Evolutionary conservation across 2,888 invertebrate genomes (phyloP).

Genomic region (Cheilosia impressa): DNA sequence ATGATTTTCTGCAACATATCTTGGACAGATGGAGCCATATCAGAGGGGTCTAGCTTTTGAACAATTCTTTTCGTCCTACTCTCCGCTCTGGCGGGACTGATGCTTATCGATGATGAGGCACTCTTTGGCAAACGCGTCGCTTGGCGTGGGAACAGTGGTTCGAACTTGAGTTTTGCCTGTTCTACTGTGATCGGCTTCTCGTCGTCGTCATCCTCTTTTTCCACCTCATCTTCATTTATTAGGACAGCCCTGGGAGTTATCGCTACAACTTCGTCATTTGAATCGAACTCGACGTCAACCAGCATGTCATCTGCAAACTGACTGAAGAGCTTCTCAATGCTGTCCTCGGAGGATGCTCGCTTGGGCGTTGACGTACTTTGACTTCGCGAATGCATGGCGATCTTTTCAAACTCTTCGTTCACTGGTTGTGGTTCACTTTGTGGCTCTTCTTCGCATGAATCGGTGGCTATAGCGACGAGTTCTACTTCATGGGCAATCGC

Average conservation of each 20-base stretch:
- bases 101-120: constrained; percentile 80
- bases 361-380: constrained; percentile 77
- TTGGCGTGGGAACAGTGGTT: constrained; percentile 79
- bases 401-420: constrained; percentile 40
- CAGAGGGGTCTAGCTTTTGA: constrained; percentile 79
- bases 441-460: background rate
- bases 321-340: constrained; percentile 82
- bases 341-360: constrained; percentile 81
- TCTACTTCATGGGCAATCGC: constrained; percentile 20
- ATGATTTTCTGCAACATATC: constrained; percentile 79
- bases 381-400: constrained; percentile 76
- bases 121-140: constrained; percentile 80
- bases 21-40: constrained; percentile 82
- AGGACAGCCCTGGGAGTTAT: constrained; percentile 78
- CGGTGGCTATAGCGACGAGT: constrained; percentile 25
- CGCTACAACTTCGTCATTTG: constrained; percentile 81
- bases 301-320: constrained; percentile 82
- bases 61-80: constrained; percentile 79
- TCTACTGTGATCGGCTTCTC: constrained; percentile 41
- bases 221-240: constrained; percentile 24
- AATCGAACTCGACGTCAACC: constrained; percentile 82
- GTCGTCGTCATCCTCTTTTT: constrained; percentile 17
- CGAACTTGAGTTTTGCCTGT: constrained; percentile 48
- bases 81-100: constrained; percentile 78
- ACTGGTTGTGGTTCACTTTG: constrained; percentile 16